phyloP scores from a whole-genome alignment of 2,888 invertebrate genomes.

The Quadroppia sp. region DNA sequence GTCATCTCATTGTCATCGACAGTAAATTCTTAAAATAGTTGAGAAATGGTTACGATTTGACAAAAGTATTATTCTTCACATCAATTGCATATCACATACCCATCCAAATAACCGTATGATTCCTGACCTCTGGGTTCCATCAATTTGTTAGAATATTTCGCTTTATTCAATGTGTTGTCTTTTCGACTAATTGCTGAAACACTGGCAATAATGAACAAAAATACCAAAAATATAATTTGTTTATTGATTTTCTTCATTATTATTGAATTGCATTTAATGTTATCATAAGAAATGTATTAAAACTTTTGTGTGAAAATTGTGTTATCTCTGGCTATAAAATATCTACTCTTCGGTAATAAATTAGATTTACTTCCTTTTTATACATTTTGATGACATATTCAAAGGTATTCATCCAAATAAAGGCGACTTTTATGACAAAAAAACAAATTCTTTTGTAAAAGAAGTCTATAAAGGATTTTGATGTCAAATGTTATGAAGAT shows the following conservation, averaged over 20 bases:
- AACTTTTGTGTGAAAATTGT: background rate
- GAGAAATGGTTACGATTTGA: too few relatives aligned
- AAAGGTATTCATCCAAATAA: conserved; percentile 33
- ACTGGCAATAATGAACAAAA: background rate
- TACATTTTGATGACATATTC: background rate
- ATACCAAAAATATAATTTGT: background rate
- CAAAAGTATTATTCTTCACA: too few relatives aligned
- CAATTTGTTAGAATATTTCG: background rate
- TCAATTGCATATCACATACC: conserved; percentile 7
- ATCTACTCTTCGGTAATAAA: background rate
- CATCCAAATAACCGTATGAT: conserved; percentile 11
- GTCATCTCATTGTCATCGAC: too few relatives aligned
- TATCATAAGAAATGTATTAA: background rate
- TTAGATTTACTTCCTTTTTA: conserved; percentile 2
- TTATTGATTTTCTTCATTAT: background rate
- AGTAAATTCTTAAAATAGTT: too few relatives aligned
- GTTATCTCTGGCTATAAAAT: too few relatives aligned
- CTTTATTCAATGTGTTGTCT: background rate
- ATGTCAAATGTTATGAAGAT: background rate
- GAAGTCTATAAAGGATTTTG: background rate
- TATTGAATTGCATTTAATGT: background rate
- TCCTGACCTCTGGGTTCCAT: conserved; percentile 14
- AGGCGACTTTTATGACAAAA: background rate
- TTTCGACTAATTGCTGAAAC: conserved; percentile 1
- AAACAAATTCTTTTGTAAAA: background rate